These are phyloP conservation scores for Palloptera scutellata DNA, from an alignment of 2,888 invertebrate species.

Conservation along the genomic window DNA sequence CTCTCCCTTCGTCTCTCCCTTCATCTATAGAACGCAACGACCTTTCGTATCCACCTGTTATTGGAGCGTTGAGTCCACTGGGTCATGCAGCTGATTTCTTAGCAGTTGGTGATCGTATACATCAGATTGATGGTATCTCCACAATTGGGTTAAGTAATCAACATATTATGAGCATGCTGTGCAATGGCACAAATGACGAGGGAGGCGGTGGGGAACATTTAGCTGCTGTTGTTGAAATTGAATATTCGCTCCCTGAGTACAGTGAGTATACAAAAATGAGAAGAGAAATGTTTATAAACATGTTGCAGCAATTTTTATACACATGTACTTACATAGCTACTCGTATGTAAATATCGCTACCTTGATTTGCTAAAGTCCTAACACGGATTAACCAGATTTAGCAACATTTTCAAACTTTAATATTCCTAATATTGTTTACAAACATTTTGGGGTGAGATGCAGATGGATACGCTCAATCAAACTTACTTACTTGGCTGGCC, in stretches of 20 bases:
- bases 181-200: slow-evolving; percentile 65
- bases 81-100: slow-evolving; percentile 74
- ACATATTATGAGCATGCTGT: slow-evolving; percentile 76
- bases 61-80: slow-evolving; percentile 61
- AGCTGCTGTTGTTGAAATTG: slow-evolving; percentile 80
- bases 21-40: slow-evolving; percentile 59
- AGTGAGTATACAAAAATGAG: slow-evolving; percentile 67
- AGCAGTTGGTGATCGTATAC: slow-evolving; percentile 80
- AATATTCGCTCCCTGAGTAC: slow-evolving; percentile 83
- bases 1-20: background rate
- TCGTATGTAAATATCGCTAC: too few species aligned
- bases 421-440: too few species aligned
- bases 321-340: too few species aligned
- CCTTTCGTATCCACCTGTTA: slow-evolving; percentile 64
- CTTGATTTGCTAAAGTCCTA: too few species aligned
- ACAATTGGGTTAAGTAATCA: slow-evolving; percentile 79
- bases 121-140: slow-evolving; percentile 83
- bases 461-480: too few species aligned
- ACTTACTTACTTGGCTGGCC: too few species aligned
- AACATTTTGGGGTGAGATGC: too few species aligned
- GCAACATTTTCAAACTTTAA: too few species aligned
- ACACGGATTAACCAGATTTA: too few species aligned
- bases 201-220: slow-evolving; percentile 8
- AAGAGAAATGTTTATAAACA: slow-evolving; percentile 14
- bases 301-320: background rate